Evolutionary conservation across 2,113 vertebrate genomes (phyloP).

Genomic region (Mus pahari): DNA sequence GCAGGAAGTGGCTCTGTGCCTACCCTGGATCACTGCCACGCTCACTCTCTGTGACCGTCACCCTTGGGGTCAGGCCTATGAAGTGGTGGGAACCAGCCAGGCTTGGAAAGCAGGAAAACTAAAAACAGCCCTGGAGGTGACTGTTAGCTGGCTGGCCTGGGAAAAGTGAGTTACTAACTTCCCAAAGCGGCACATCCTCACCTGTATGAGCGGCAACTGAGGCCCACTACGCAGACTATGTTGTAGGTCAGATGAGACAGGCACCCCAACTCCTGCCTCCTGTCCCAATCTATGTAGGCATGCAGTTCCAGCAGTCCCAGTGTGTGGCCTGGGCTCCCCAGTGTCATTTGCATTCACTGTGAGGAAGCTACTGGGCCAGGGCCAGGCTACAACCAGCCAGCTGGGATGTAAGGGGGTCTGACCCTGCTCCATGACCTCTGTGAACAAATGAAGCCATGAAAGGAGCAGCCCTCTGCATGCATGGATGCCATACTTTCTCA

Average conservation of each 20-base stretch:
- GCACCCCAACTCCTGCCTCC: not conserved
- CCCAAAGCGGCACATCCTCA: rapidly evolving
- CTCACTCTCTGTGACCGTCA: not conserved
- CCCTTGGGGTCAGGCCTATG: not conserved
- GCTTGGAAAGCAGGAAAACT: not conserved
- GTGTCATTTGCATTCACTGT: not conserved
- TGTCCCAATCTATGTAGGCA: not conserved
- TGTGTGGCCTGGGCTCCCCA: too few relatives aligned
- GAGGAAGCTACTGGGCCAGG: not conserved
- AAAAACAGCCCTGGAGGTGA: not conserved
- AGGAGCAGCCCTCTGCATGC: not conserved
- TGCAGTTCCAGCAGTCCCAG: too few relatives aligned
- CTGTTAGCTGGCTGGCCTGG: not conserved
- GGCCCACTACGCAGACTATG: too few relatives aligned
- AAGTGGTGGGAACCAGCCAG: not conserved
- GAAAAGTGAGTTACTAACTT: too few relatives aligned
- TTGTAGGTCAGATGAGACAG: not conserved
- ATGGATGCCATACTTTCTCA: too few relatives aligned
- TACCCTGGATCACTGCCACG: not conserved
- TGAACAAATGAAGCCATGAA: not conserved
- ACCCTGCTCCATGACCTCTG: not conserved
- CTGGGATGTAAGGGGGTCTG: not conserved
- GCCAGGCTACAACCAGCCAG: not conserved
- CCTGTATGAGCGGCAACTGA: not conserved
- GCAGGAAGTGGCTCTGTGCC: slow-evolving; percentile 11